Conservation (phyloP, 2,797 vertebrate genomes). For the Cuniculus paca region DNA sequence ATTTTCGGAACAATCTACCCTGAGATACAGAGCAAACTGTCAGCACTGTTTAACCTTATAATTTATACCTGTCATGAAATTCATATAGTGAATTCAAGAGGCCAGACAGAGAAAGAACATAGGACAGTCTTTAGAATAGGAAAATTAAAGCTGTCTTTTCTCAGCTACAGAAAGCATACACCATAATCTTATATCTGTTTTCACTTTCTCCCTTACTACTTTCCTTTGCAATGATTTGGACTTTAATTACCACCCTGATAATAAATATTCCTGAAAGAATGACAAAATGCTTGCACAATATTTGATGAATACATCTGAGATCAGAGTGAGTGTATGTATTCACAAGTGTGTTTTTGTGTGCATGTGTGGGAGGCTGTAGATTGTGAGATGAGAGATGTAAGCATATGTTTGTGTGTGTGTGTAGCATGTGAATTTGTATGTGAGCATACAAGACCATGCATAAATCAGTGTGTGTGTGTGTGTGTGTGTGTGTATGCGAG, state of each 20-base stretch:
- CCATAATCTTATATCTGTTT: not conserved
- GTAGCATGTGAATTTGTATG: not conserved
- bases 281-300: not conserved
- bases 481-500: not conserved
- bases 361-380: not conserved
- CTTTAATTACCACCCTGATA: slow-evolving; percentile 44
- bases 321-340: not conserved
- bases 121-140: not conserved
- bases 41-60: slow-evolving; percentile 76
- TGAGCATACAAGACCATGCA: not conserved
- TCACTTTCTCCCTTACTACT: not conserved
- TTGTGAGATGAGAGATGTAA: not conserved
- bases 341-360: not conserved
- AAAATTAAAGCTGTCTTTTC: slow-evolving; percentile 21
- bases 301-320: not conserved
- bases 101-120: slow-evolving; percentile 6
- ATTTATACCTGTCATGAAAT: slow-evolving; percentile 74
- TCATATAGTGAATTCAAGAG: slow-evolving; percentile 55
- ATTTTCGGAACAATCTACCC: slow-evolving; percentile 77
- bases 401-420: too few relatives aligned
- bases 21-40: slow-evolving; percentile 78
- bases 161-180: slow-evolving; percentile 21
- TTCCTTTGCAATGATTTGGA: not conserved
- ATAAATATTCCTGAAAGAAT: slow-evolving; percentile 11
- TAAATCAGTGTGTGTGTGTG: not conserved